Evolutionary conservation across 2,113 vertebrate species (phyloP).

Genomic region (Tragulus kanchil): DNA sequence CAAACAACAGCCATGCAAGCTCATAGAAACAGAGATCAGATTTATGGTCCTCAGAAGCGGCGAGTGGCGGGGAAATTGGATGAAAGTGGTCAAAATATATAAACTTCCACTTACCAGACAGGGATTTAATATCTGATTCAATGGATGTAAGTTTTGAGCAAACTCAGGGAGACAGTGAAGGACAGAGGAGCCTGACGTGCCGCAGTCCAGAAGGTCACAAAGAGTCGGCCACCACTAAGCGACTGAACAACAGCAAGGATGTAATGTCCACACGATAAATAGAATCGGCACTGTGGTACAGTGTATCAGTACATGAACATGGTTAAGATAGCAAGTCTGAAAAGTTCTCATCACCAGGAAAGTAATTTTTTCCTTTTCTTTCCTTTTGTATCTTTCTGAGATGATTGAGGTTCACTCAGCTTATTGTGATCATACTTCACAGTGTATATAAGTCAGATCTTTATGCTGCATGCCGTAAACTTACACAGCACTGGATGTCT

Average conservation of each 20-base stretch:
- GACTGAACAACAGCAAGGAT: no score
- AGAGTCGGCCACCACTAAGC: no score
- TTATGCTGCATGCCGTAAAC: background rate
- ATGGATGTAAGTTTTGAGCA: no score
- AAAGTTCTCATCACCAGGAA: background rate
- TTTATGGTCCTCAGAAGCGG: background rate
- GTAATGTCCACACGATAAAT: background rate
- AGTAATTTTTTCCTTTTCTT: background rate
- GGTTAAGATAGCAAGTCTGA: background rate
- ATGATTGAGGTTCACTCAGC: background rate
- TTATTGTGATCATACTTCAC: background rate
- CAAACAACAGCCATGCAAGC: background rate
- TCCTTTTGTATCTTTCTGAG: background rate
- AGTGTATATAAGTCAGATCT: background rate
- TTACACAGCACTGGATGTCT: background rate
- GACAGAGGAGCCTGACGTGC: no score
- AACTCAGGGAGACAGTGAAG: background rate
- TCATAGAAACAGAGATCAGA: background rate
- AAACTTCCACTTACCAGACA: background rate
- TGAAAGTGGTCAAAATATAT: background rate
- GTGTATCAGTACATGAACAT: no score
- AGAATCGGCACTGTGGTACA: background rate
- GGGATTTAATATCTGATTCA: no score
- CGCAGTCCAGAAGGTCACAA: no score
- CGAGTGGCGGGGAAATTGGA: background rate